phyloP scores from a whole-genome alignment of 2,113 vertebrate genomes.

The Carettochelys insculpta region DNA sequence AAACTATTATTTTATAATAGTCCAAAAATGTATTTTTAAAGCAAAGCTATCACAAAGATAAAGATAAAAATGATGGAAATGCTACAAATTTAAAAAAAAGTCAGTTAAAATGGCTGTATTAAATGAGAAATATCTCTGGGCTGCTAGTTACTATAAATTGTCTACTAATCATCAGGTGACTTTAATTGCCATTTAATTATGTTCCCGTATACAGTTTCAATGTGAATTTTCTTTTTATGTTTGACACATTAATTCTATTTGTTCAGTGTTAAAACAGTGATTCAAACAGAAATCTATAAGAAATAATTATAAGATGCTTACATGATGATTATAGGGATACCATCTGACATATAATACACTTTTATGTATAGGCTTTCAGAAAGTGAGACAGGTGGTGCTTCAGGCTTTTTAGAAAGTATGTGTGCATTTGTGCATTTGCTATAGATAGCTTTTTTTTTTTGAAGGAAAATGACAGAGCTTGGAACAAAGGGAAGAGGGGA shows the following conservation, averaged over 20 bases:
- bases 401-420: not conserved
- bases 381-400: not conserved
- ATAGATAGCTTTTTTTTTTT: not conserved
- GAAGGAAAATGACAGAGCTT: not conserved
- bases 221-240: conserved; percentile 8
- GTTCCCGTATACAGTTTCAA: conserved; percentile 5
- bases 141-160: conserved; percentile 4
- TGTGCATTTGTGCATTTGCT: not conserved
- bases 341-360: not conserved
- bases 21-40: not conserved
- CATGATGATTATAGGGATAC: not conserved
- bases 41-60: not conserved
- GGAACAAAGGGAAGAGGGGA: not conserved
- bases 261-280: conserved; percentile 9
- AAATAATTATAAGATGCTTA: not conserved
- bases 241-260: conserved; percentile 6
- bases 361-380: not conserved
- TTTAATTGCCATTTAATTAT: conserved; percentile 46
- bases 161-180: conserved; percentile 1
- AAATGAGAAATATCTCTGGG: not conserved
- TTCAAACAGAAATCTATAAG: not conserved
- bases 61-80: not conserved
- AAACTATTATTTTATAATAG: too few relatives aligned
- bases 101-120: not conserved
- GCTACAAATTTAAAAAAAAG: not conserved